Evolutionary conservation across 2,113 vertebrate genomes (phyloP), one percentile per base, ranked within the genome.

Genomic region (Pygoscelis adeliae): DNA sequence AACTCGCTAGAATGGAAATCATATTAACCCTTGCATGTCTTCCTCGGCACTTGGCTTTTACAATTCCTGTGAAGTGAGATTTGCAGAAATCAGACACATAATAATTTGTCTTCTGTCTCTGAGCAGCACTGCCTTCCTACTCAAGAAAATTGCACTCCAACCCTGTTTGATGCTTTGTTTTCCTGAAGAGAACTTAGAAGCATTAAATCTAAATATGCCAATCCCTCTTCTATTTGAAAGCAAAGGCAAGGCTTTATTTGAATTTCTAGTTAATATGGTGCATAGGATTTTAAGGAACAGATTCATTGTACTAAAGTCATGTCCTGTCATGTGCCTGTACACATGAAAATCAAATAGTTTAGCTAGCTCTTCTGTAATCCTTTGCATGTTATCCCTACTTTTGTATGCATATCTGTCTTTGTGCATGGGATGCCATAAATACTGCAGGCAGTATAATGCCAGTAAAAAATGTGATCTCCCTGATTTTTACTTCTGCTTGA

Each of bases 21-120:
- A 85, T 96, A 59, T 98, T 98, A 98, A 98, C 98, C 98, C 98
- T 98, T 98, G 84, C 80, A 91, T 96, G 94, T 82, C 98, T 96
- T 83, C 77, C 71, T 61, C 38, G 0, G 92, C 92, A 77, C 71
- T 95, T 85, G 76, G 79, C 30, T 93, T 49, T 65, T 77, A 46
- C 36, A 89, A 73, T 71, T 81, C 72, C 92, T 36, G 15, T 76
- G 94, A 95, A 81, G 80, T 14, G 2, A 90, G 93, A 97, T 89
- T 90, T 94, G n/a, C 79, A 95, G 86, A 95, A 94, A 95, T 82
- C 70, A 94, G 86, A 92, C 93, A 94, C 11, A 13, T 53, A 78
- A 89, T 86, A 89, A 85, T 92, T 94, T 87, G 70, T 73, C 82
- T 91, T 95, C 82, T 95, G 46, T 58, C 80, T 42, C 73, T 59